phyloP scores from a whole-genome alignment of 2,888 invertebrate species.

The Pristionchus exspectatus region DNA sequence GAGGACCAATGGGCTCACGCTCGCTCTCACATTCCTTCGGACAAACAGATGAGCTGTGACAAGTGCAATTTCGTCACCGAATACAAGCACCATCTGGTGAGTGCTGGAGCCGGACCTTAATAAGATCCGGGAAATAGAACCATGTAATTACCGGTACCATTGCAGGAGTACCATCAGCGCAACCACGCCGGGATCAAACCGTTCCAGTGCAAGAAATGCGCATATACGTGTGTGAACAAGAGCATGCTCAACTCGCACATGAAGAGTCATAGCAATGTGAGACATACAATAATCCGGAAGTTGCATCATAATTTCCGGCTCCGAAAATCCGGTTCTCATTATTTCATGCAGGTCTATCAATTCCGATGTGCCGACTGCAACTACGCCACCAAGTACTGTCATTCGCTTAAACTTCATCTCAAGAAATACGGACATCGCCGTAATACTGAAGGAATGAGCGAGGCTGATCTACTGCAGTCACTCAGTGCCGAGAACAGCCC shows the following conservation, averaged over 20 bases:
- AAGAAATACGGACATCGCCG: constrained; percentile 92
- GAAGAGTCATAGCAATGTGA: constrained; percentile 88
- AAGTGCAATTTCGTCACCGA: constrained; percentile 98
- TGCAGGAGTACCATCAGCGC: constrained; percentile 91
- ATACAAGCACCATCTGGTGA: constrained; percentile 93
- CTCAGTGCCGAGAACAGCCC: constrained; percentile 13
- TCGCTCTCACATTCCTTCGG: constrained; percentile 91
- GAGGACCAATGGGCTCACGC: constrained; percentile 94
- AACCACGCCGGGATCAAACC: constrained; percentile 97
- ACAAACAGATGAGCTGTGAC: constrained; percentile 92
- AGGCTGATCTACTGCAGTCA: neutral
- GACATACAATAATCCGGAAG: neutral
- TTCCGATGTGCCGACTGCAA: constrained; percentile 92
- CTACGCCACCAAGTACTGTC: constrained; percentile 98
- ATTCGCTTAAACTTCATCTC: constrained; percentile 94
- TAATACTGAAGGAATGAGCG: constrained; percentile 85
- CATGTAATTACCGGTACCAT: neutral
- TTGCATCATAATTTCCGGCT: neutral
- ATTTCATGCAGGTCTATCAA: constrained; percentile 59
- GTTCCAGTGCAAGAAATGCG: constrained; percentile 77
- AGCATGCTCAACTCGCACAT: constrained; percentile 99
- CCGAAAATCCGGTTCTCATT: neutral
- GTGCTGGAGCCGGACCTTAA: neutral
- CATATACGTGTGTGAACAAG: constrained; percentile 90
- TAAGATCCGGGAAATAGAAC: neutral